Conservation (phyloP, 2,797 vertebrate species). For the Muscicapa comitata region DNA sequence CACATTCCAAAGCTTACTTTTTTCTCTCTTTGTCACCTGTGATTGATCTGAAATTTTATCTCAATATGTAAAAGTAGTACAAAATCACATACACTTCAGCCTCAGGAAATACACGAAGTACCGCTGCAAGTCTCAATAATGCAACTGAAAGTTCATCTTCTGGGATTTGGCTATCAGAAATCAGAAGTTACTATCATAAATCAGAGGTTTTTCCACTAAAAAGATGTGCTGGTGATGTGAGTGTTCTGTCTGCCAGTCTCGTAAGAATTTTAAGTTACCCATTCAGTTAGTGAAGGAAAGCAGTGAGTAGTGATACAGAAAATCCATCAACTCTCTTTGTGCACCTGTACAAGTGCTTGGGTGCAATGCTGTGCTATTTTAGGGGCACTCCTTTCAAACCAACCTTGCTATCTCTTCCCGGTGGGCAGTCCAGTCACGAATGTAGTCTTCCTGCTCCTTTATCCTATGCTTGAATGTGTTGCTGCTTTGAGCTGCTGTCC, state of each 20-base stretch:
- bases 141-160: background rate
- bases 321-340: background rate
- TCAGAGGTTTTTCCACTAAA: background rate
- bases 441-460: constrained; percentile 97
- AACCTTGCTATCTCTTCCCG: constrained; percentile 99
- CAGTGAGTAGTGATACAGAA: background rate
- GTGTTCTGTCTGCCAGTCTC: background rate
- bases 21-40: background rate
- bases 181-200: background rate
- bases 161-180: background rate
- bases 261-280: background rate
- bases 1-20: background rate
- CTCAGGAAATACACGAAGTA: background rate
- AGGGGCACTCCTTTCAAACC: constrained; percentile 14
- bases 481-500: constrained; percentile 76
- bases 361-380: background rate
- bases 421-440: constrained; percentile 97
- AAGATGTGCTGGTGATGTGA: background rate
- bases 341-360: too few species aligned
- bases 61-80: background rate
- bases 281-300: background rate
- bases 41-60: background rate
- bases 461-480: constrained; percentile 87
- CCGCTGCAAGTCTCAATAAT: background rate
- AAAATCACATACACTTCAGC: background rate